Conservation (phyloP, 92 coral and sea anemone genomes). For the Bergia puertoricense region DNA sequence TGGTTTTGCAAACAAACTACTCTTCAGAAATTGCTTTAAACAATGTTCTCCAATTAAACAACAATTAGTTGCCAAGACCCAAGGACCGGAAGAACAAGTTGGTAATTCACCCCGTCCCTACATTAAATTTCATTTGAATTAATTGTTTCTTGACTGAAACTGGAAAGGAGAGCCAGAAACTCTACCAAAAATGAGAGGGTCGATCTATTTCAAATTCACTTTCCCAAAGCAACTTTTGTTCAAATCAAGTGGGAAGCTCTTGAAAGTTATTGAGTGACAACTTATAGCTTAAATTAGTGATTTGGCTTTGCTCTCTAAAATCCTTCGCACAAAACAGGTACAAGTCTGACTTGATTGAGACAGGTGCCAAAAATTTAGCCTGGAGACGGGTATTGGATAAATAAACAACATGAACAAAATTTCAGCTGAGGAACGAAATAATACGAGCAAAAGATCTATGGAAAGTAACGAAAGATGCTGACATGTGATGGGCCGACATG, state of each 20-base stretch:
- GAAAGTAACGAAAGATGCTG: constrained; percentile 2
- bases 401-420: constrained; percentile 16
- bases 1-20: neutral
- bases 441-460: neutral
- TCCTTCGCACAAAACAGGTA: neutral
- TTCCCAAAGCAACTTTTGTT: too few species aligned
- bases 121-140: neutral
- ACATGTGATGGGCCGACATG: constrained; percentile 47
- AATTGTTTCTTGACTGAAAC: neutral
- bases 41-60: neutral
- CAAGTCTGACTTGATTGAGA: constrained; percentile 1
- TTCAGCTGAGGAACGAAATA: neutral
- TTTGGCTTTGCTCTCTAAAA: neutral
- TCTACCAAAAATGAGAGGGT: too few species aligned
- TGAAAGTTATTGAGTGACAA: neutral
- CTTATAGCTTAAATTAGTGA: neutral
- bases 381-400: neutral
- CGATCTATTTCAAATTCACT: too few species aligned
- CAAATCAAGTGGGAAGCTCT: too few species aligned
- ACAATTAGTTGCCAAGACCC: neutral
- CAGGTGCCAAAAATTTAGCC: neutral
- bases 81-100: neutral
- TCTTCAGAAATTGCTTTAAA: neutral
- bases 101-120: neutral
- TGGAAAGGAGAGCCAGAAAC: too few species aligned